Evolutionary conservation across 2,797 vertebrate genomes (phyloP).

Genomic region (Sylvia borin): DNA sequence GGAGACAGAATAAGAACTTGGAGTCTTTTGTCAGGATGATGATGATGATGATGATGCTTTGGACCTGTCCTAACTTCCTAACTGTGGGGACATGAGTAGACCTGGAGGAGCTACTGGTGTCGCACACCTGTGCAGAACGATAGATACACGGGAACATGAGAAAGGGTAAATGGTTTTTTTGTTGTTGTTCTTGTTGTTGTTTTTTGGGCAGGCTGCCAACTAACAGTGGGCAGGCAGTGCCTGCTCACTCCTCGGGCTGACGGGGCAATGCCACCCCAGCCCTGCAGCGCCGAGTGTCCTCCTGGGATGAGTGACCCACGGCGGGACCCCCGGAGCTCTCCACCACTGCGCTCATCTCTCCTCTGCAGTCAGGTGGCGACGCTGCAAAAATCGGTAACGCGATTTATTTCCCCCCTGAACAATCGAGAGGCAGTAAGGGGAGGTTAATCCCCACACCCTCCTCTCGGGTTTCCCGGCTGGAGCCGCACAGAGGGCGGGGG

Average conservation of each 20-base stretch:
- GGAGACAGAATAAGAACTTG: neutral
- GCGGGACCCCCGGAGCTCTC: accelerated
- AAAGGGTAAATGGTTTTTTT: neutral
- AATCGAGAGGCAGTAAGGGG: neutral
- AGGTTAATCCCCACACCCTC: neutral
- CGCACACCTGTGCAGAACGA: neutral
- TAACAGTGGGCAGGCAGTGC: accelerated
- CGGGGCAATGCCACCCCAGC: neutral
- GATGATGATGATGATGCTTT: neutral
- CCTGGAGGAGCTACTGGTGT: neutral
- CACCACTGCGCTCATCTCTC: neutral
- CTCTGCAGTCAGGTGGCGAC: neutral
- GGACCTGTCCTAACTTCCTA: neutral
- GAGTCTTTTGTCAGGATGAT: neutral
- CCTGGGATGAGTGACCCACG: accelerated
- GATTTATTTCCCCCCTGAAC: neutral
- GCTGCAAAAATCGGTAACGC: accelerated
- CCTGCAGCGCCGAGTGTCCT: neutral
- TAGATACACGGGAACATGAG: too few relatives aligned
- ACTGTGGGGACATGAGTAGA: too few relatives aligned
- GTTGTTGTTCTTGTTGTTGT: too few relatives aligned
- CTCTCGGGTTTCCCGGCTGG: neutral
- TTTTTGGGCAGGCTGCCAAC: neutral
- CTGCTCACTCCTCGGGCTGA: accelerated
- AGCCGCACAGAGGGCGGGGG: neutral